These are phyloP conservation scores for Belonocnema kinseyi DNA, from an alignment of 1,140 invertebrate genomes.

Conservation along the genomic window DNA sequence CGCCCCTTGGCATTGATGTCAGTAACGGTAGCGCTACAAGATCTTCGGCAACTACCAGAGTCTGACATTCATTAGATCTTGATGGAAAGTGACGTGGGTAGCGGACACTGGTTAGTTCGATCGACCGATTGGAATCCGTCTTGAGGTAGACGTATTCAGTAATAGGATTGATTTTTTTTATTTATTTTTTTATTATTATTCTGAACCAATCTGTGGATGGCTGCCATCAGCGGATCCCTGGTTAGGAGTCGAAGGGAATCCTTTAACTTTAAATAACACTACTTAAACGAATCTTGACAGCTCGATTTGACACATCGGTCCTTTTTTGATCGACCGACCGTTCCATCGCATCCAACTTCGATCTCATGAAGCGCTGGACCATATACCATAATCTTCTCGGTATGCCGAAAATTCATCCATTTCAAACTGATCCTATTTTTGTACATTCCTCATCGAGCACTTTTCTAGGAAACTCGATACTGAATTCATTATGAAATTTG, in stretches of 20 bases:
- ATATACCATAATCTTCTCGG: slow-evolving; percentile 53
- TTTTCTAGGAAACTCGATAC: slow-evolving; percentile 3
- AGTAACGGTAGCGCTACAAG: slow-evolving; percentile 55
- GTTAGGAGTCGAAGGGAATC: slow-evolving; percentile 52
- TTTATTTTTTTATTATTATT: no score
- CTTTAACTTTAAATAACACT: slow-evolving; percentile 52
- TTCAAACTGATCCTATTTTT: slow-evolving; percentile 49
- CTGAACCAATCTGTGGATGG: slow-evolving; percentile 39
- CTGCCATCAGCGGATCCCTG: slow-evolving; percentile 48
- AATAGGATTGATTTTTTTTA: slow-evolving; percentile 63
- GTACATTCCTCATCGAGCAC: slow-evolving; percentile 45
- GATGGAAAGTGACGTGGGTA: slow-evolving; percentile 57
- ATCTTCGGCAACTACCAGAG: slow-evolving; percentile 52
- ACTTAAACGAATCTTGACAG: slow-evolving; percentile 59
- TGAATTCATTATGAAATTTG: slow-evolving; percentile 37
- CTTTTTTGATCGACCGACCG: slow-evolving; percentile 52
- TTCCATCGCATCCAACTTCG: slow-evolving; percentile 42
- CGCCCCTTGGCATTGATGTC: neutral
- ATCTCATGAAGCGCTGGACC: slow-evolving; percentile 44
- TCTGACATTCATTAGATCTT: slow-evolving; percentile 47
- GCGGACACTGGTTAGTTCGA: slow-evolving; percentile 52
- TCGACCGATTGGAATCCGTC: slow-evolving; percentile 59
- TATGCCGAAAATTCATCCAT: slow-evolving; percentile 50
- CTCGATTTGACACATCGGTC: slow-evolving; percentile 55
- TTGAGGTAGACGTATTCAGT: slow-evolving; percentile 60